Base-by-base conservation (phyloP, 2,888 invertebrate species). In the Plebejus argus region DNA sequence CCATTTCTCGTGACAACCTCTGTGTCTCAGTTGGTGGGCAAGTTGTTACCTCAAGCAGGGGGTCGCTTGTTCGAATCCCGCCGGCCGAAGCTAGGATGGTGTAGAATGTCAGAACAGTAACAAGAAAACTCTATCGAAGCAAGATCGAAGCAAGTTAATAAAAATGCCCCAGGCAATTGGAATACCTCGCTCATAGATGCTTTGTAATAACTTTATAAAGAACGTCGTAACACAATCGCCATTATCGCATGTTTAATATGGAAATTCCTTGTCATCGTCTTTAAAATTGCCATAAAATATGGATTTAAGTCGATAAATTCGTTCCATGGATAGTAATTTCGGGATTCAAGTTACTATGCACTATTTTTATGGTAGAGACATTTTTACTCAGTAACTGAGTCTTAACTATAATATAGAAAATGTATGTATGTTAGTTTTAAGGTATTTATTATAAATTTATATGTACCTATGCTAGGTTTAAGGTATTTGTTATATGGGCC, bases 141-240 rank as follows among this genome's bases (percentile, higher is more conserved):
- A 39, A 39, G 10, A 74, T 74, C 53, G 74, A 28, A 53, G 72
- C 72, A 15, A 49, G 23, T 74, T 74, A 74, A 74, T 74, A 74
- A 74, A 71, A 23, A 18, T 28, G 74, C 74, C 74, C 18, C 15
- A 74, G 53, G 74, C 49, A 12, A 74, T 28, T 28, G 8, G n/a
- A 45, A 72, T 72, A 45, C 49, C 45, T 74, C 28, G 23, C 45
- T 74, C 72, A 45, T 72, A 72, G 72, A 45, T 18, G 53, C 71
- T 39, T 74, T 74, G 74, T 74, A 74, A 74, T 53, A 23, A 74
- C 74, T 74, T 74, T 18, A 74, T 74, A 74, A 18, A 45, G 45
- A 72, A 45, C 39, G 3, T 45, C 39, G 2, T 45, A 39, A 39
- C 71, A 70, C 35, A 39, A 71, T 71, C n/a, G 39, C 45, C 10